phyloP scores from a whole-genome alignment of 2,888 invertebrate species.

The Plagiodera versicolora region DNA sequence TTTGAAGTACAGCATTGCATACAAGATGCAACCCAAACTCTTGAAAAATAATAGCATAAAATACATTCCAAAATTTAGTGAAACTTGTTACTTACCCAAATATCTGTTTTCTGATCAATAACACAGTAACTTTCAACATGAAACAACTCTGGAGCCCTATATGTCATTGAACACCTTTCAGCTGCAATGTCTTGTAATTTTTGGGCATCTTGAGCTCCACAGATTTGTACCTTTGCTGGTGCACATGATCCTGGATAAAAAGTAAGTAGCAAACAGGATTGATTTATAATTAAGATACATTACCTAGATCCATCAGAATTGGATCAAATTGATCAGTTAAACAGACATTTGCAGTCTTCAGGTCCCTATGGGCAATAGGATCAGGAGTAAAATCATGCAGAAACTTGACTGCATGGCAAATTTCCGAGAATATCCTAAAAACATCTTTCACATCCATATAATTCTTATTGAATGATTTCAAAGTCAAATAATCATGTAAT shows the following conservation, averaged over 20 bases:
- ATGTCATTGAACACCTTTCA: constrained; percentile 85
- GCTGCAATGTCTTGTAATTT: constrained; percentile 77
- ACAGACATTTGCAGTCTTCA: constrained; percentile 85
- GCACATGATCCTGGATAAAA: constrained; percentile 63
- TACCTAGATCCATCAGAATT: constrained; percentile 81
- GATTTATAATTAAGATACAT: background rate
- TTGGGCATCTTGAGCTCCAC: constrained; percentile 70
- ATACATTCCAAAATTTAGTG: too few species aligned
- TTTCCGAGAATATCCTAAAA: constrained; percentile 68
- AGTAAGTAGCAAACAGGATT: too few species aligned
- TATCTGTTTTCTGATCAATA: constrained; percentile 82
- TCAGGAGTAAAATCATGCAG: constrained; percentile 74
- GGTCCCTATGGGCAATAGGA: constrained; percentile 78
- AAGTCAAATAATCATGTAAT: constrained; percentile 68
- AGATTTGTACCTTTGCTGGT: constrained; percentile 65
- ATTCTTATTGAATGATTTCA: constrained; percentile 61
- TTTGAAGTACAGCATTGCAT: constrained; percentile 82
- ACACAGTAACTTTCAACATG: constrained; percentile 79
- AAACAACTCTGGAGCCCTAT: constrained; percentile 85
- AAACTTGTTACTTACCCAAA: constrained; percentile 82
- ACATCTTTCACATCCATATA: constrained; percentile 67
- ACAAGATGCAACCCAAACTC: constrained; percentile 85
- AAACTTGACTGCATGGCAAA: constrained; percentile 74
- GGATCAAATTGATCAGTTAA: constrained; percentile 71
- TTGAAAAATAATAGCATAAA: constrained; percentile 48